Evolutionary conservation across 2,797 vertebrate species (phyloP).

Genomic region (Denticeps clupeoides): DNA sequence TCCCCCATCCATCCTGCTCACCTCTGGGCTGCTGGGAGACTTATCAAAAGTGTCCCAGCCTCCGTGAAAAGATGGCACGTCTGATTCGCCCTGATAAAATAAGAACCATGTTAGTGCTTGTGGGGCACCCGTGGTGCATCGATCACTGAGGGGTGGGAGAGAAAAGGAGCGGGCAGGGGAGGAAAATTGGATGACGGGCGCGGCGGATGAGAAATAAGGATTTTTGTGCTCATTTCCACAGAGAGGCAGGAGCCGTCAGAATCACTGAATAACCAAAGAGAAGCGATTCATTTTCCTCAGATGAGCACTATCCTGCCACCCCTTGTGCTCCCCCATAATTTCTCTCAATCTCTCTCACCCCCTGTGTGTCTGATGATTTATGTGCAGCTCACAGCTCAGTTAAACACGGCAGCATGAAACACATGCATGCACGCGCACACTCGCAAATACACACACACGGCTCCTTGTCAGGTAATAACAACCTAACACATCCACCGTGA

Average conservation of each 20-base stretch:
- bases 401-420: neutral
- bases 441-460: slow-evolving; percentile 33
- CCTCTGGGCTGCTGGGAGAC: slow-evolving; percentile 36
- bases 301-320: slow-evolving; percentile 35
- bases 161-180: no score
- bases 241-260: slow-evolving; percentile 27
- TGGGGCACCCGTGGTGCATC: slow-evolving; percentile 24
- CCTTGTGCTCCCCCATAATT: neutral
- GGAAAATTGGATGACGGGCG: slow-evolving; percentile 3
- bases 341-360: neutral
- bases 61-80: slow-evolving; percentile 40
- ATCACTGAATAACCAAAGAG: slow-evolving; percentile 37
- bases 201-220: slow-evolving; percentile 13
- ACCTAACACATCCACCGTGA: no score
- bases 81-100: slow-evolving; percentile 42
- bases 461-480: no score
- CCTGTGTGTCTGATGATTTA: neutral
- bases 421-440: neutral
- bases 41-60: slow-evolving; percentile 41
- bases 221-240: slow-evolving; percentile 36
- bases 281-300: slow-evolving; percentile 42
- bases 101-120: slow-evolving; percentile 36
- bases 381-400: neutral
- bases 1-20: slow-evolving; percentile 18
- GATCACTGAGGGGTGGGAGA: slow-evolving; percentile 33